Evolutionary conservation across 2,888 invertebrate species (phyloP).

Genomic region (Baccha elongata): DNA sequence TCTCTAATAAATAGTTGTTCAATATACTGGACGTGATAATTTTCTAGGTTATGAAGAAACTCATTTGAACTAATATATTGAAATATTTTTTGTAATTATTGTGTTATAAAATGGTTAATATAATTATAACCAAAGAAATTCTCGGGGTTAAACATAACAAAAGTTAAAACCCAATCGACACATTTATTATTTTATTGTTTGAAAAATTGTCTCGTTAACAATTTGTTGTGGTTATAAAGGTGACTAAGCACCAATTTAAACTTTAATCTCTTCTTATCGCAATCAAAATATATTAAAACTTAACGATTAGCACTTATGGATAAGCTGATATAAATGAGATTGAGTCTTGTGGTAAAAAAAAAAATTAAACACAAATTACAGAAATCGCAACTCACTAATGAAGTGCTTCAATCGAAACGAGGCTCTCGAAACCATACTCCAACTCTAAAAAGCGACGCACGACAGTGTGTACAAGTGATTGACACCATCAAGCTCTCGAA

Average conservation of each 20-base stretch:
- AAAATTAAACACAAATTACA: slow-evolving; percentile 1
- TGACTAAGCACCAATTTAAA: not conserved
- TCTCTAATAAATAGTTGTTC: too few relatives aligned
- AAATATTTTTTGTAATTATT: too few relatives aligned
- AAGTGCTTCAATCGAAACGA: slow-evolving; percentile 44
- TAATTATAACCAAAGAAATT: too few relatives aligned
- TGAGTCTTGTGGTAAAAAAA: not conserved
- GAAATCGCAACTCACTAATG: slow-evolving; percentile 4
- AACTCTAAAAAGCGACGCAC: slow-evolving; percentile 38
- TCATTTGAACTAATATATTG: too few relatives aligned
- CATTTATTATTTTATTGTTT: too few relatives aligned
- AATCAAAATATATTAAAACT: not conserved
- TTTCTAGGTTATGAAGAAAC: too few relatives aligned
- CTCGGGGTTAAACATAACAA: too few relatives aligned
- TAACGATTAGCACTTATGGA: slow-evolving; percentile 1
- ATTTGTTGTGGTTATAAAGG: not conserved
- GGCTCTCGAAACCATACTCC: slow-evolving; percentile 47
- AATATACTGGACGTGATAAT: too few relatives aligned
- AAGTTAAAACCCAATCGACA: too few relatives aligned
- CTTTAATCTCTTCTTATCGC: not conserved
- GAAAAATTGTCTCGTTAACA: too few relatives aligned
- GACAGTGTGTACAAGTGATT: slow-evolving; percentile 7
- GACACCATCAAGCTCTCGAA: slow-evolving; percentile 35
- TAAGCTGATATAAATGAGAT: slow-evolving; percentile 5
- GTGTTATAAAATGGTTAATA: too few relatives aligned